phyloP scores from a whole-genome alignment of 2,113 vertebrate genomes.

The Rhinogobius similis region DNA sequence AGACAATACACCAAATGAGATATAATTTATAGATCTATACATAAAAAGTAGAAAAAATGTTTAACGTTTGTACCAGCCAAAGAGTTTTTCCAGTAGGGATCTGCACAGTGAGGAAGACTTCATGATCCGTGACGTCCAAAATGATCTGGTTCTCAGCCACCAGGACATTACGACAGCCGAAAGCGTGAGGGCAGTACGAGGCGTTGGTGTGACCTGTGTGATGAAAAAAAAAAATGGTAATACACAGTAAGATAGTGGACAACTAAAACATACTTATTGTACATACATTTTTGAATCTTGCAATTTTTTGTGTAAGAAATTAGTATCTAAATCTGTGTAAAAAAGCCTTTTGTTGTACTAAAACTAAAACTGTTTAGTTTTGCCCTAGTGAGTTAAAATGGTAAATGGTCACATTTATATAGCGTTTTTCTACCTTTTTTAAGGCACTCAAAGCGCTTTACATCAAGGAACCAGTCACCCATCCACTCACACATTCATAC shows the following conservation, averaged over 20 bases:
- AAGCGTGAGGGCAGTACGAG: slow-evolving; percentile 91
- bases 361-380: no score
- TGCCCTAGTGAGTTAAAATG: no score
- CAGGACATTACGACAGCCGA: slow-evolving; percentile 88
- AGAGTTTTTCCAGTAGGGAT: slow-evolving; percentile 85
- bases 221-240: neutral
- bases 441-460: no score
- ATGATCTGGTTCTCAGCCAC: slow-evolving; percentile 85
- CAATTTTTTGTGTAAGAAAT: no score
- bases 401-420: no score
- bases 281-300: no score
- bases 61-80: slow-evolving; percentile 84
- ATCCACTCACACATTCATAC: no score
- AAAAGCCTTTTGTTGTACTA: no score
- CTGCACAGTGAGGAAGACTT: slow-evolving; percentile 85
- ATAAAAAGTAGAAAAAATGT: neutral
- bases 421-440: no score
- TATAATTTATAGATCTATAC: neutral
- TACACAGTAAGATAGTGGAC: neutral
- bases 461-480: no score
- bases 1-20: neutral
- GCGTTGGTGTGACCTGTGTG: slow-evolving; percentile 84
- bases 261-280: neutral
- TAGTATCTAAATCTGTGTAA: no score
- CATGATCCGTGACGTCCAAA: slow-evolving; percentile 88